Evolutionary conservation across 2,888 invertebrate genomes (phyloP).

Genomic region (Lasioglossum lativentre): DNA sequence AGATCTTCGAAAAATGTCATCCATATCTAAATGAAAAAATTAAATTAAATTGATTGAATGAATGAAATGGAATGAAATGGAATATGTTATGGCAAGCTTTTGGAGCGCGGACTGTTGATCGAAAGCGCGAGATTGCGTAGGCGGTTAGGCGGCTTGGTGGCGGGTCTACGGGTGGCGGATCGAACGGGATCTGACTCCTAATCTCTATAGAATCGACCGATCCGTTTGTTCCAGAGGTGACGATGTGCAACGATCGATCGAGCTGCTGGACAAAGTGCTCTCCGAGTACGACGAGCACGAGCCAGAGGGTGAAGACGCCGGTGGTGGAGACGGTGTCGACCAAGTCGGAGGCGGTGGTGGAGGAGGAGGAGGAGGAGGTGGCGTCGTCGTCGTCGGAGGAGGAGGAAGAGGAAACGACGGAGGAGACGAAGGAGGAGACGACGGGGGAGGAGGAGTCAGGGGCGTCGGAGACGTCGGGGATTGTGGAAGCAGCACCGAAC

Average conservation of each 20-base stretch:
- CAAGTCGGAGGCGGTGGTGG: slow-evolving; percentile 84
- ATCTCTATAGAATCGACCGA: slow-evolving; percentile 81
- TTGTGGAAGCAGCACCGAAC: slow-evolving; percentile 84
- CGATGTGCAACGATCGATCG: slow-evolving; percentile 95
- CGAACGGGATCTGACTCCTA: slow-evolving; percentile 38
- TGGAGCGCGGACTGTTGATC: neutral
- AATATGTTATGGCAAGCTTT: neutral
- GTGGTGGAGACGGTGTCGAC: slow-evolving; percentile 75
- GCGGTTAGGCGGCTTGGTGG: neutral
- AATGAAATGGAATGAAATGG: neutral
- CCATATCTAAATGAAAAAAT: too few species aligned
- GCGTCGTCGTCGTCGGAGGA: slow-evolving; percentile 78
- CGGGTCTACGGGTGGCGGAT: neutral
- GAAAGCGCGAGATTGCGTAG: neutral
- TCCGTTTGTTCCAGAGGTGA: slow-evolving; percentile 89
- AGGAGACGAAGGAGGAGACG: slow-evolving; percentile 84
- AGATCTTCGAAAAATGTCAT: too few species aligned
- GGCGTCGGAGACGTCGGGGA: slow-evolving; percentile 84
- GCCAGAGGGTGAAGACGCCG: slow-evolving; percentile 87
- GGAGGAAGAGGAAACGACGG: slow-evolving; percentile 83
- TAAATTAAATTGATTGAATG: neutral
- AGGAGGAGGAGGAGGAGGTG: slow-evolving; percentile 82
- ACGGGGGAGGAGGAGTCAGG: slow-evolving; percentile 80
- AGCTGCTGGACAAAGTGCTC: slow-evolving; percentile 94
- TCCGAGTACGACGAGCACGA: slow-evolving; percentile 95